A percentile compares a stretch with the other conserved stretches of the same genome.
These are phyloP conservation scores for Brachionus rotundiformis DNA, from an alignment of 1,140 invertebrate genomes.

Conservation along the genomic window DNA sequence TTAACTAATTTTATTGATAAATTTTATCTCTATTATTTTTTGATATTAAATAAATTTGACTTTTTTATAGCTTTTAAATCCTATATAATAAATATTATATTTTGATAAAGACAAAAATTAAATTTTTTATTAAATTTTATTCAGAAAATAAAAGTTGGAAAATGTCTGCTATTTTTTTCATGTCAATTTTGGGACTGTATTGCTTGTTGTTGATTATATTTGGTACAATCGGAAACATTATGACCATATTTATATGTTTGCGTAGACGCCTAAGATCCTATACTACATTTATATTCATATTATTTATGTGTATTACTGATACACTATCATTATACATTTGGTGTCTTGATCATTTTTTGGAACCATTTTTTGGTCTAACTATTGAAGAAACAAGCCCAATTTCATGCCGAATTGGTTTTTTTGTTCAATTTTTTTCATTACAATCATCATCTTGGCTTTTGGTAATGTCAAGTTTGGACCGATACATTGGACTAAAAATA, in stretches of 20 bases:
- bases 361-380: neutral
- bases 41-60: neutral
- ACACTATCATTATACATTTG: slow-evolving; percentile 5
- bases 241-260: slow-evolving; percentile 10
- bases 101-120: neutral
- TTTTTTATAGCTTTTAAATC: slow-evolving; percentile 2
- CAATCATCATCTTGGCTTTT: slow-evolving; percentile 6
- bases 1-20: neutral
- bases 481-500: slow-evolving; percentile 2
- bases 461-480: neutral
- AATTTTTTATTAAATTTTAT: too few relatives aligned
- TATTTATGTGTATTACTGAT: slow-evolving; percentile 1
- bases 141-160: neutral
- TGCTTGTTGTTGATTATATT: neutral
- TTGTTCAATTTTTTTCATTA: neutral
- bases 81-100: neutral
- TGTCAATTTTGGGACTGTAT: neutral
- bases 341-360: slow-evolving; percentile 22
- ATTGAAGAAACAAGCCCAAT: neutral
- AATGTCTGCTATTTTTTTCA: neutral
- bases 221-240: neutral
- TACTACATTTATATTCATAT: slow-evolving; percentile 11
- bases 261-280: neutral
- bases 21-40: neutral
- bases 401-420: neutral